Conservation (phyloP, 2,888 invertebrate species). For the Minunthozetes semirufus region DNA sequence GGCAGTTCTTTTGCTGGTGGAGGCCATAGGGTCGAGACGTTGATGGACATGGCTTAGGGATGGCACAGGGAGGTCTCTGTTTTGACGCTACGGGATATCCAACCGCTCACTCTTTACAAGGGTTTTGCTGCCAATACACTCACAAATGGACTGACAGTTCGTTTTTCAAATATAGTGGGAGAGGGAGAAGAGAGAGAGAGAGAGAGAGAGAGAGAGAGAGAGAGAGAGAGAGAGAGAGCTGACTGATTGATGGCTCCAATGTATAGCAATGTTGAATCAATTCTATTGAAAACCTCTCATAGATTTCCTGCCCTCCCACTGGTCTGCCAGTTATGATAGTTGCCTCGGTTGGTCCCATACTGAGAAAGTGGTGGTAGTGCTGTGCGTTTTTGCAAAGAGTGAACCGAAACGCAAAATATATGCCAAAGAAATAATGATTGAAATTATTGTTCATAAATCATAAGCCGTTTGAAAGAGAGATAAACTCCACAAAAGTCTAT, state of each 20-base stretch:
- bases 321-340: constrained; percentile 8
- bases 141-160: constrained; percentile 3
- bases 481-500: neutral
- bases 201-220: neutral
- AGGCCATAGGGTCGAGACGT: constrained; percentile 21
- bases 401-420: neutral
- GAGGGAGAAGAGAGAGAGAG: neutral
- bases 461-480: neutral
- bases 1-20: constrained; percentile 13
- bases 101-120: neutral
- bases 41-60: constrained; percentile 25
- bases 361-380: neutral
- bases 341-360: too few species aligned
- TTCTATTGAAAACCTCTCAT: neutral
- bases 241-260: constrained; percentile 22
- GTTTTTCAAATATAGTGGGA: neutral
- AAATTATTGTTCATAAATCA: constrained; percentile 18
- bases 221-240: neutral
- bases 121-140: constrained; percentile 13
- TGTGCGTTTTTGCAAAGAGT: neutral
- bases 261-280: neutral
- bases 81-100: neutral
- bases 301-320: constrained; percentile 23
- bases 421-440: constrained; percentile 6
- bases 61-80: constrained; percentile 4